A percentile compares a stretch with the other conserved stretches of the same genome.
phyloP scores from a whole-genome alignment of 2,113 vertebrate genomes.

The Pelmatolapia mariae region DNA sequence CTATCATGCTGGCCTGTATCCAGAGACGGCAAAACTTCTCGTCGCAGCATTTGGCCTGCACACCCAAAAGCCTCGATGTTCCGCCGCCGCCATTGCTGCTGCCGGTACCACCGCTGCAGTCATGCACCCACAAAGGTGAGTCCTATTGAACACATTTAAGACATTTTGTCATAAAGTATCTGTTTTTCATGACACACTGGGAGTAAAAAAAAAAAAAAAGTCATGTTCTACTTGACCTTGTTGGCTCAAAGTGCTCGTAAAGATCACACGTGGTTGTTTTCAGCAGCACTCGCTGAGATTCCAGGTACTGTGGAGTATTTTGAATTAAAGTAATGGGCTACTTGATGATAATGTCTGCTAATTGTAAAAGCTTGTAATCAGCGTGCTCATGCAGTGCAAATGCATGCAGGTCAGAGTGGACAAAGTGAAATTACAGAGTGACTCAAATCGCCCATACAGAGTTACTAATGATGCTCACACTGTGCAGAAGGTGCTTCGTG shows the following conservation, averaged over 20 bases:
- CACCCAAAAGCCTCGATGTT: slow-evolving; percentile 82
- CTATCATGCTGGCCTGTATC: slow-evolving; percentile 95
- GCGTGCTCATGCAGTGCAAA: slow-evolving; percentile 11
- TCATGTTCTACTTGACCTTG: neutral
- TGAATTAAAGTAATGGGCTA: slow-evolving; percentile 30
- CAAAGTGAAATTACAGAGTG: slow-evolving; percentile 23
- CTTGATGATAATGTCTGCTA: slow-evolving; percentile 32
- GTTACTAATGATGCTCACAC: slow-evolving; percentile 40
- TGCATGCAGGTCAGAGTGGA: slow-evolving; percentile 39
- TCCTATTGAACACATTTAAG: neutral
- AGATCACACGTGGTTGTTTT: neutral
- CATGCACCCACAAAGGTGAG: slow-evolving; percentile 81
- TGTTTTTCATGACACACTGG: neutral
- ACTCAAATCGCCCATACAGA: slow-evolving; percentile 37
- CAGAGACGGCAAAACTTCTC: slow-evolving; percentile 90
- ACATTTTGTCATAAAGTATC: neutral
- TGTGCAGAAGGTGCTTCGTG: neutral
- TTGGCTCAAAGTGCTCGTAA: neutral
- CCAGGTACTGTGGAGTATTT: neutral
- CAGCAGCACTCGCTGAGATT: neutral
- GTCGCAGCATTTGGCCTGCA: slow-evolving; percentile 81
- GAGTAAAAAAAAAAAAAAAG: neutral
- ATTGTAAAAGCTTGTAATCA: slow-evolving; percentile 40
- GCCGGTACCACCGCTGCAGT: slow-evolving; percentile 28
- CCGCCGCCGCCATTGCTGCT: slow-evolving; percentile 34